Percentiles rank a stretch among this genome's conserved stretches.
Evolutionary conservation across 2,888 invertebrate species (phyloP).

Genomic region (Drosophila nigritarsus): DNA sequence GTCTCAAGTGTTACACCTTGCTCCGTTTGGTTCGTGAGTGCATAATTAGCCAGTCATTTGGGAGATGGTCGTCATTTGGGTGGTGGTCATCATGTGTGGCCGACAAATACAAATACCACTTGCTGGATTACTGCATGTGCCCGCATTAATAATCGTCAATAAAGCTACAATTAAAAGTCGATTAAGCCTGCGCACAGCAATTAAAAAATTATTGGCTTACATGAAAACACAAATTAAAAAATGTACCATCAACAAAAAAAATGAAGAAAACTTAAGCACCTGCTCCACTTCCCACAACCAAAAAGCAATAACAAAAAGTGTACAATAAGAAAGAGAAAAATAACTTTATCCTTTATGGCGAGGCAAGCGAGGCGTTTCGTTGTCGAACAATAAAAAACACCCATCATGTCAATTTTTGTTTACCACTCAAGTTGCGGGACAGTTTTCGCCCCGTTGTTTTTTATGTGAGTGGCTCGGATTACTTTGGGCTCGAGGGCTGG

Average conservation of each 20-base stretch:
- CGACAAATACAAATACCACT: slow-evolving; percentile 13
- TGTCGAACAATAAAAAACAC: slow-evolving; percentile 12
- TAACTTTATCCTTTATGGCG: slow-evolving; percentile 8
- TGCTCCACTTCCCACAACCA: slow-evolving; percentile 23
- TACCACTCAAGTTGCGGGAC: slow-evolving; percentile 22
- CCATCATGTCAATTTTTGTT: slow-evolving; percentile 27
- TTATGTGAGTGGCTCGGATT: slow-evolving; percentile 5
- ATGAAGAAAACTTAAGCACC: slow-evolving; percentile 19
- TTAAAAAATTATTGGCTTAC: slow-evolving; percentile 54
- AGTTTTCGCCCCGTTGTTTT: slow-evolving; percentile 17
- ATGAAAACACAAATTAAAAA: neutral
- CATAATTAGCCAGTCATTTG: slow-evolving; percentile 40
- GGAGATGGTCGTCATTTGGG: neutral
- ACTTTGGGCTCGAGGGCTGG: slow-evolving; percentile 13
- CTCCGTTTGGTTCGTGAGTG: slow-evolving; percentile 12
- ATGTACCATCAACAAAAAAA: neutral
- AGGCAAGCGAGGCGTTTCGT: slow-evolving; percentile 16
- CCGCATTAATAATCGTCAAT: slow-evolving; percentile 9
- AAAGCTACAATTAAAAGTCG: slow-evolving; percentile 48
- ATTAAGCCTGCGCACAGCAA: slow-evolving; percentile 45
- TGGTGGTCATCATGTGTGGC: neutral
- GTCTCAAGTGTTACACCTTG: slow-evolving; percentile 49
- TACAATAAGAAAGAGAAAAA: slow-evolving; percentile 1
- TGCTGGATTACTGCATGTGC: neutral
- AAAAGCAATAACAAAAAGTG: neutral